These are phyloP conservation scores for Macroglossus sobrinus DNA, from an alignment of 2,113 vertebrate species.

Conservation along the genomic window DNA sequence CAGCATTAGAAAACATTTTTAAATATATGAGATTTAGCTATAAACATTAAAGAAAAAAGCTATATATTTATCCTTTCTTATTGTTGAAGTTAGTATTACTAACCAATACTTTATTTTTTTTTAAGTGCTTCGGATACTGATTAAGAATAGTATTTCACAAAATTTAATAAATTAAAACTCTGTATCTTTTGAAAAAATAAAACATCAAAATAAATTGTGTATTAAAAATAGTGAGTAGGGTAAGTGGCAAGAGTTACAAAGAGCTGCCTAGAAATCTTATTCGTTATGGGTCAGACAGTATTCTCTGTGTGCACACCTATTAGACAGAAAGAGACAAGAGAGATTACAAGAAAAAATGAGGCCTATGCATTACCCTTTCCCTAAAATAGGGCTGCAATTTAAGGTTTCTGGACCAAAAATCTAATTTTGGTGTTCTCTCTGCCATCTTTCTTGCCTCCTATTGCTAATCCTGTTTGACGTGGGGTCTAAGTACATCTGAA, in stretches of 20 bases:
- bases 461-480: background rate
- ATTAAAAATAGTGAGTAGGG: background rate
- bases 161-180: background rate
- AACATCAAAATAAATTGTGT: background rate
- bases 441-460: background rate
- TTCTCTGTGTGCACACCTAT: too few species aligned
- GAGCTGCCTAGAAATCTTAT: background rate
- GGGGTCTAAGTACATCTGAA: background rate
- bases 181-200: background rate
- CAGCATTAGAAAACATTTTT: background rate
- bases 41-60: background rate
- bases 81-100: background rate
- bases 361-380: background rate
- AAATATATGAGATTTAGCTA: background rate
- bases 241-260: background rate
- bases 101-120: background rate
- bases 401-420: background rate
- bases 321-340: background rate
- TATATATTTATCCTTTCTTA: background rate
- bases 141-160: background rate
- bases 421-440: background rate
- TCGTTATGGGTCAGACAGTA: background rate
- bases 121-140: background rate
- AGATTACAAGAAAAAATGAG: background rate
- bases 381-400: background rate